A percentile compares a stretch with the other conserved stretches of the same genome.
Evolutionary conservation across 2,797 vertebrate species (phyloP).

Genomic region (Tenualosa thibaudeaui): DNA sequence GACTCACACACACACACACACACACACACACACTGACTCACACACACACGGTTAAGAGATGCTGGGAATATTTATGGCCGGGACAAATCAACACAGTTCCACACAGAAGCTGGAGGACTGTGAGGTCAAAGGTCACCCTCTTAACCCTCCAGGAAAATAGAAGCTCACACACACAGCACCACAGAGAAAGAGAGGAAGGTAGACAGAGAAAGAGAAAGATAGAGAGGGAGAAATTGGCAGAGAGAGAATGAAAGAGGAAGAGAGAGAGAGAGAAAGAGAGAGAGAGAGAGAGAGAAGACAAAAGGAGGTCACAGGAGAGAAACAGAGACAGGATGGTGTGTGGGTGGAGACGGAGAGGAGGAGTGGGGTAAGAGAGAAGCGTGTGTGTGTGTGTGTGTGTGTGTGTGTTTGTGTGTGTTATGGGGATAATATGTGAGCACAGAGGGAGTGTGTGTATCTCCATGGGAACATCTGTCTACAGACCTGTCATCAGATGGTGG

Average conservation of each 20-base stretch:
- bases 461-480: constrained; percentile 60
- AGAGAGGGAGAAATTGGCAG: too few species aligned
- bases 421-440: constrained; percentile 51
- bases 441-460: constrained; percentile 35
- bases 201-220: background rate
- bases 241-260: too few species aligned
- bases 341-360: background rate
- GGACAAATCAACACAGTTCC: constrained; percentile 59
- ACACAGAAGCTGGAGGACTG: constrained; percentile 50
- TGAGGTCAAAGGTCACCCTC: constrained; percentile 63
- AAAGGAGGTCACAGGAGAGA: too few species aligned
- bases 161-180: constrained; percentile 21
- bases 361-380: too few species aligned
- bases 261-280: background rate
- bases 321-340: background rate
- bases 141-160: constrained; percentile 37
- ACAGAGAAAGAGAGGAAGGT: constrained; percentile 3
- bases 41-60: background rate
- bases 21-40: background rate
- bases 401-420: constrained; percentile 40
- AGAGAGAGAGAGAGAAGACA: background rate
- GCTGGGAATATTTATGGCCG: constrained; percentile 53
- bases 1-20: constrained; percentile 22
- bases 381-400: constrained; percentile 29
- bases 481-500: constrained; percentile 56